Conservation (phyloP, 2,797 vertebrate genomes). For the Onychomys leucogaster region DNA sequence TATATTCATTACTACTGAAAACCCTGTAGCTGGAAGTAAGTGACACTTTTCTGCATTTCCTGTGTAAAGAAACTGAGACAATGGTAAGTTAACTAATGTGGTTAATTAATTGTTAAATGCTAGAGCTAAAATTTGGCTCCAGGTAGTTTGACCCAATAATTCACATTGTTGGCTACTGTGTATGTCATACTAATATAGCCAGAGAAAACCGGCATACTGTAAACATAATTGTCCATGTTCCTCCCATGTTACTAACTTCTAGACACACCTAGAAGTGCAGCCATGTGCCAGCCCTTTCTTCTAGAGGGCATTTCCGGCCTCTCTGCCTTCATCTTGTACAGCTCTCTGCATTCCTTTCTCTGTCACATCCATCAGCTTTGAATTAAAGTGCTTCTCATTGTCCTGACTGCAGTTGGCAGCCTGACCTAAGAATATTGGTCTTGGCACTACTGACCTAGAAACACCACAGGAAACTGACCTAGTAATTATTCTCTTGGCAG, state of each 20-base stretch:
- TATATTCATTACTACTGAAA: neutral
- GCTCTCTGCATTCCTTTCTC: neutral
- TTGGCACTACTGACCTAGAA: slow-evolving; percentile 68
- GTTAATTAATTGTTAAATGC: neutral
- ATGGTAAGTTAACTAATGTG: neutral
- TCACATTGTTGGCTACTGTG: neutral
- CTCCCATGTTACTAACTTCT: neutral
- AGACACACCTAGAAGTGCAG: neutral
- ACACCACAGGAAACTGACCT: slow-evolving; percentile 73
- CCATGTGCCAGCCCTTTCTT: neutral
- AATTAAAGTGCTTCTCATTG: slow-evolving; percentile 55
- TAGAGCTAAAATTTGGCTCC: slow-evolving; percentile 30
- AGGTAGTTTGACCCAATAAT: slow-evolving; percentile 19
- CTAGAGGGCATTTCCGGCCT: neutral
- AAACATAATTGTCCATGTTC: neutral
- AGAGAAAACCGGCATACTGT: slow-evolving; percentile 11
- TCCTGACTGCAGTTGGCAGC: slow-evolving; percentile 70
- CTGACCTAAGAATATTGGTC: slow-evolving; percentile 62
- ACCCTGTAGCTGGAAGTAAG: neutral
- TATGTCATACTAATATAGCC: slow-evolving; percentile 1
- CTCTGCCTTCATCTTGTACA: slow-evolving; percentile 5
- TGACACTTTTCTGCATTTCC: slow-evolving; percentile 53
- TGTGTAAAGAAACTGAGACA: neutral
- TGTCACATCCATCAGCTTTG: slow-evolving; percentile 26
- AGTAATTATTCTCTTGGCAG: slow-evolving; percentile 75